These are phyloP conservation scores for Nycticebus coucang DNA, from an alignment of 2,113 vertebrate species.

Conservation along the genomic window DNA sequence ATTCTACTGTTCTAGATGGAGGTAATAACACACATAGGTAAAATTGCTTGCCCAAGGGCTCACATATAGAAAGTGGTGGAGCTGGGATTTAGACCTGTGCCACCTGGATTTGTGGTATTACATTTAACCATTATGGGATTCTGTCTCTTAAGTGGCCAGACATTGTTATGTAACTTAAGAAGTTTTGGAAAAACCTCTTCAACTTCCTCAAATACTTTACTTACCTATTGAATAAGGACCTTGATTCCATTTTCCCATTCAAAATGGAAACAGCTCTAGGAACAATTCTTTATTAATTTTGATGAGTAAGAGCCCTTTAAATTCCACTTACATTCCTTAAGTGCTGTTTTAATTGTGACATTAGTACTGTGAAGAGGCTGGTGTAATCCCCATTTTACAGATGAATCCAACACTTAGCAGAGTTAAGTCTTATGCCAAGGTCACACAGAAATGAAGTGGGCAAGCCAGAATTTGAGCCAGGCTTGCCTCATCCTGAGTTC, in stretches of 20 bases:
- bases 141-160: neutral
- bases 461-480: neutral
- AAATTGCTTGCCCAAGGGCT: neutral
- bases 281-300: constrained; percentile 2
- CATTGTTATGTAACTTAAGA: neutral
- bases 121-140: neutral
- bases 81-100: neutral
- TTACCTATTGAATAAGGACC: neutral
- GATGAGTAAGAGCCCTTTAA: neutral
- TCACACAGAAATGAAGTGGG: neutral
- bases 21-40: neutral
- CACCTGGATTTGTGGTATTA: neutral
- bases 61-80: neutral
- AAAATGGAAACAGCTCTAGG: neutral
- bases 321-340: neutral
- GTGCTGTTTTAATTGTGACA: neutral
- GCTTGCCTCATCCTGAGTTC: neutral
- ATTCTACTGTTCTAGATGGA: neutral
- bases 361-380: neutral
- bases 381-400: neutral
- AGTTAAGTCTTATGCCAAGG: neutral
- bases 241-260: neutral
- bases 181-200: neutral
- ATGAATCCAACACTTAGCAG: neutral
- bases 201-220: neutral